These are phyloP conservation scores for Rhea americana DNA, from an alignment of 2,113 vertebrate genomes.

Conservation along the genomic window DNA sequence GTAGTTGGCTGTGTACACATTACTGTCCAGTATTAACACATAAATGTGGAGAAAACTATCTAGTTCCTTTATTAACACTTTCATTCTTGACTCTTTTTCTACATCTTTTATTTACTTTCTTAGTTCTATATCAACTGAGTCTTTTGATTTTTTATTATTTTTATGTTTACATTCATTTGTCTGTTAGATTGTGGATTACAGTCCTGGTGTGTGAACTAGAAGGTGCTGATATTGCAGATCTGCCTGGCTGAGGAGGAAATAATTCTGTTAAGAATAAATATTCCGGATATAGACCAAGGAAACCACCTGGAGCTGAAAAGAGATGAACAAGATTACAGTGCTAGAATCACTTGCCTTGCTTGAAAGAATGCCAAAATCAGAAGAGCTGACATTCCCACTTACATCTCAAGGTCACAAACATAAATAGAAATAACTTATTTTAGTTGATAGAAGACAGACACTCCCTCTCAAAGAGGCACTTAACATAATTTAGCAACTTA, in stretches of 20 bases:
- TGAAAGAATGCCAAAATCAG: slow-evolving; percentile 34
- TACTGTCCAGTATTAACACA: neutral
- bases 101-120: neutral
- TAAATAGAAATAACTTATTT: slow-evolving; percentile 42
- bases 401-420: slow-evolving; percentile 50
- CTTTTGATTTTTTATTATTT: neutral
- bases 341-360: slow-evolving; percentile 14
- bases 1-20: neutral
- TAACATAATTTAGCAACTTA: slow-evolving; percentile 18
- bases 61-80: neutral
- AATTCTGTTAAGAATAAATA: slow-evolving; percentile 59
- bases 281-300: slow-evolving; percentile 19
- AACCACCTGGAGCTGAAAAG: slow-evolving; percentile 35
- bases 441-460: slow-evolving; percentile 5
- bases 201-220: neutral
- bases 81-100: neutral
- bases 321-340: slow-evolving; percentile 51
- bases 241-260: slow-evolving; percentile 14
- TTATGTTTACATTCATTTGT: neutral
- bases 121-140: neutral
- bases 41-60: neutral
- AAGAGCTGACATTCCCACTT: slow-evolving; percentile 7
- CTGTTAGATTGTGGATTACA: neutral
- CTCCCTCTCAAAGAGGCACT: neutral
- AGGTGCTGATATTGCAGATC: slow-evolving; percentile 51